Conservation (phyloP, 2,888 invertebrate species). For the Thalpophila matura region DNA sequence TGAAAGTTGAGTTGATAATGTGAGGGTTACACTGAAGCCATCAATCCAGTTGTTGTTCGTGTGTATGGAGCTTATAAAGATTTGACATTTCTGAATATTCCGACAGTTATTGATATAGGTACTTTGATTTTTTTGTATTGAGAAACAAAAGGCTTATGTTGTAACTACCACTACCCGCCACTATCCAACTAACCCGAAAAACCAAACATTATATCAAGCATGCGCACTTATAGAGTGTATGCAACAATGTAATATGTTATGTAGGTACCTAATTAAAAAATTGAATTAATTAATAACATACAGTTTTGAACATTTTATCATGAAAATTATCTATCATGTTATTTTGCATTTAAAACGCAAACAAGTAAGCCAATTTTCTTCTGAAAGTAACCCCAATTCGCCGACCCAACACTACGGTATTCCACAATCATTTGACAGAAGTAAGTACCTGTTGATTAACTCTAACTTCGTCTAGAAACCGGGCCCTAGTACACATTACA, state of each 20-base stretch:
- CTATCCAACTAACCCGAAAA: neutral
- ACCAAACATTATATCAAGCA: too few relatives aligned
- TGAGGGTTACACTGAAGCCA: constrained; percentile 16
- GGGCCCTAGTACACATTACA: constrained; percentile 70
- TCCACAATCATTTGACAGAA: constrained; percentile 60
- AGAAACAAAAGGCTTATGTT: neutral
- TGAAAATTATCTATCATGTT: too few relatives aligned
- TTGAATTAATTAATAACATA: too few relatives aligned
- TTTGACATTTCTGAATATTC: neutral
- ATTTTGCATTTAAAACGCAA: neutral
- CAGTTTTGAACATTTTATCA: too few relatives aligned
- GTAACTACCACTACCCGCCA: too few relatives aligned
- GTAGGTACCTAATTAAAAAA: too few relatives aligned
- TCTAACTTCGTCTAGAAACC: constrained; percentile 67
- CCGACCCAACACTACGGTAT: constrained; percentile 26
- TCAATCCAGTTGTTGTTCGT: neutral
- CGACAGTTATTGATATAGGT: neutral
- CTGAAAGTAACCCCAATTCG: constrained; percentile 39
- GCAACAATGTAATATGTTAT: too few relatives aligned
- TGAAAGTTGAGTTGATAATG: constrained; percentile 17
- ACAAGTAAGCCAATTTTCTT: constrained; percentile 12
- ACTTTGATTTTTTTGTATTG: neutral
- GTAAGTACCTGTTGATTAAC: constrained; percentile 69
- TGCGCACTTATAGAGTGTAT: too few relatives aligned
- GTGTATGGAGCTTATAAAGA: neutral